Base-by-base conservation (phyloP, 2,113 vertebrate species). In the Alouatta palliata region DNA sequence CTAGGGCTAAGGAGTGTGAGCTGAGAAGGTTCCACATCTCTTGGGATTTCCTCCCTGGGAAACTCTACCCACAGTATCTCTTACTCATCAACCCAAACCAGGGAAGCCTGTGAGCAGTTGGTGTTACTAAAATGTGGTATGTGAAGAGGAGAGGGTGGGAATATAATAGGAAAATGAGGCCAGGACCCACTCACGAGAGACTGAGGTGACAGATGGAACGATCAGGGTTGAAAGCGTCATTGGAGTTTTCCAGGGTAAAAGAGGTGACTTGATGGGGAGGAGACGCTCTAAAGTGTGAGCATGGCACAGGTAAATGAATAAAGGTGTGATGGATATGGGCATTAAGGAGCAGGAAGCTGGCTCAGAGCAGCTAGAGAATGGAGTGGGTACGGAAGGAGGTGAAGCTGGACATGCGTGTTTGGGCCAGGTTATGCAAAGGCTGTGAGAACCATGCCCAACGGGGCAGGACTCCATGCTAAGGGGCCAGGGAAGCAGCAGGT, bases 141-240 rank as follows among this genome's bases (percentile, higher is more conserved):
- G 10, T 1, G 35, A 40, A 21, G 4, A 23, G 54, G 88, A 61
- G 10, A 37, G 40, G 47, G 25, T 10, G 61, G 77, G 45, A 5
- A 6, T 2, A 0, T 1, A 27, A 58, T 7, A 3, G 56, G 27
- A 14, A 27, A 7, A 25, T 0, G 40, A 37, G 5, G 6, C 19
- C 27, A 13, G 3, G 27, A 1, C 8, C 5, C 2, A 0, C 83
- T 68, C 45, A 14, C 4, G 0, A 77, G 35, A 23, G 47, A 32
- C 3, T 0, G 13, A 70, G 71, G 82, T 21, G 14, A 27, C 52
- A 77, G 49, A 3, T 4, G 30, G 86, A 91, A 49, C 49, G 23
- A 20, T 27, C 0, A 3, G 17, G 49, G 68, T 40, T 40, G 54
- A 75, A 84, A 71, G 17, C 6, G 11, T 32, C 21, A 0, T 3